Evolutionary conservation across 2,888 invertebrate species (phyloP).

Genomic region (Notodonta dromedarius): DNA sequence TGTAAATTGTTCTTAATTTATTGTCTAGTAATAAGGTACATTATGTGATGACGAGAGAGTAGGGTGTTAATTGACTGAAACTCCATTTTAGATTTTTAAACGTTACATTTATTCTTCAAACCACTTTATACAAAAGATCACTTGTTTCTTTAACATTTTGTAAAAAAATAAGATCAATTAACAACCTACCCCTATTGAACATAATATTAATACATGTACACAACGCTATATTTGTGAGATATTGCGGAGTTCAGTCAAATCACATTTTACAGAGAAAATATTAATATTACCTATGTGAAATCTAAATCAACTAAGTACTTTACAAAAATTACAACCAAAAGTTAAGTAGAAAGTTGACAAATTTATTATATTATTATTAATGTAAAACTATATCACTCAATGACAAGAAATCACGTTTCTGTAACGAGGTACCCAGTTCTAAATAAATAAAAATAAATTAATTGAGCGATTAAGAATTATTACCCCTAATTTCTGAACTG

Average conservation of each 20-base stretch:
- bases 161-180: conserved; percentile 77
- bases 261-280: conserved; percentile 57
- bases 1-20: conserved; percentile 10
- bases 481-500: conserved; percentile 49
- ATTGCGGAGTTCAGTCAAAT: conserved; percentile 80
- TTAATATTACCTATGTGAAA: conserved; percentile 47
- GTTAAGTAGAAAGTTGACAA: conserved; percentile 45
- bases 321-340: conserved; percentile 52
- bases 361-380: conserved; percentile 47
- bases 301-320: conserved; percentile 37
- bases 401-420: conserved; percentile 71
- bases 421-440: conserved; percentile 54
- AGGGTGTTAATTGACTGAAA: conserved; percentile 85
- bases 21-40: conserved; percentile 22
- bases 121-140: conserved; percentile 75
- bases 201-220: conserved; percentile 58
- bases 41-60: conserved; percentile 64
- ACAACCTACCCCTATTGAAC: conserved; percentile 81
- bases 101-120: conserved; percentile 80
- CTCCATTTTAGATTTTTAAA: conserved; percentile 78
- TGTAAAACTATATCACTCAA: conserved; percentile 68
- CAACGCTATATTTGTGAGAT: conserved; percentile 58
- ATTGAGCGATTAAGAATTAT: conserved; percentile 38
- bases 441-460: conserved; percentile 50
- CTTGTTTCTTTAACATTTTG: conserved; percentile 72